These are phyloP conservation scores for Colostygia pectinataria DNA, from an alignment of 2,888 invertebrate genomes.

Conservation along the genomic window DNA sequence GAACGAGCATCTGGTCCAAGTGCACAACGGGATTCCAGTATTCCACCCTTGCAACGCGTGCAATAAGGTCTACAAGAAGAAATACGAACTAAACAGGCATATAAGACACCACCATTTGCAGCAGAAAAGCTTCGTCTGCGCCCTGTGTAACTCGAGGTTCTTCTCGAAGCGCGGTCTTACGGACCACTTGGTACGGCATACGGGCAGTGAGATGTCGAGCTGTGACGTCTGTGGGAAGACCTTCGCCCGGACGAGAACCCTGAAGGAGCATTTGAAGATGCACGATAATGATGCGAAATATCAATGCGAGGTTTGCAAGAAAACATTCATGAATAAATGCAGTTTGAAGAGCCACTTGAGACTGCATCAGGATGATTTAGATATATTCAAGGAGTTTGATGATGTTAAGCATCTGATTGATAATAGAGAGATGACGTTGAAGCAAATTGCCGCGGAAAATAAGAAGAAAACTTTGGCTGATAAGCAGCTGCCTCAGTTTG, in stretches of 20 bases:
- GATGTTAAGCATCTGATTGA: conserved; percentile 76
- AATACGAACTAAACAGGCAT: conserved; percentile 71
- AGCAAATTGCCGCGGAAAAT: conserved; percentile 71
- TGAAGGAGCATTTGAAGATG: conserved; percentile 65
- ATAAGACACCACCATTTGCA: conserved; percentile 75
- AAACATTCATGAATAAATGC: conserved; percentile 72
- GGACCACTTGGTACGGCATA: conserved; percentile 65
- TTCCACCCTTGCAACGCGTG: conserved; percentile 74
- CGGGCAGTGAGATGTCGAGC: conserved; percentile 56
- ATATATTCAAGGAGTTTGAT: conserved; percentile 77
- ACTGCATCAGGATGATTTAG: conserved; percentile 72
- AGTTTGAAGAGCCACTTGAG: conserved; percentile 70
- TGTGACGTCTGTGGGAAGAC: conserved; percentile 69
- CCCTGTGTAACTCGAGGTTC: conserved; percentile 72
- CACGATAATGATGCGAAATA: conserved; percentile 67
- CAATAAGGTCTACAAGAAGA: conserved; percentile 72
- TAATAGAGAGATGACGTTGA: conserved; percentile 70
- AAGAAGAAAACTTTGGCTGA: conserved; percentile 59
- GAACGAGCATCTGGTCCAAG: conserved; percentile 68
- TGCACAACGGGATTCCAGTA: conserved; percentile 63
- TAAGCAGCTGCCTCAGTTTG: conserved; percentile 46
- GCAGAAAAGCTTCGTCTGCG: conserved; percentile 67
- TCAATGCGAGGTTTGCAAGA: conserved; percentile 72
- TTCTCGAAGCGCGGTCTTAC: conserved; percentile 70
- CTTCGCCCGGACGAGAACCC: conserved; percentile 58